Evolutionary conservation across 1,140 invertebrate species (phyloP).

Genomic region (Drosophila varians): DNA sequence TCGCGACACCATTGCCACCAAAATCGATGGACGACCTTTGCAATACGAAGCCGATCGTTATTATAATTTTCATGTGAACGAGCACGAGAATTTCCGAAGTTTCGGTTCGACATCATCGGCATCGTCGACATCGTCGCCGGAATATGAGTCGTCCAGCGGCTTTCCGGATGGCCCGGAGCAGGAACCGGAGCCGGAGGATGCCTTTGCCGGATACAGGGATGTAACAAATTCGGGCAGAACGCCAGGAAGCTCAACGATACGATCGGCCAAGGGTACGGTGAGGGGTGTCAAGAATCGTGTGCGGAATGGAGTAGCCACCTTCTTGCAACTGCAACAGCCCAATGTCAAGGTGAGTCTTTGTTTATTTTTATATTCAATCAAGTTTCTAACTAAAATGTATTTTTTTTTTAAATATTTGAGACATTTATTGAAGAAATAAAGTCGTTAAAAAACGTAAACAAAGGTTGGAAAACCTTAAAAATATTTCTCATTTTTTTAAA

Average conservation of each 20-base stretch:
- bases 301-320: slow-evolving; percentile 95
- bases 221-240: slow-evolving; percentile 87
- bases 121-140: slow-evolving; percentile 10
- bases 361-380: too few relatives aligned
- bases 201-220: slow-evolving; percentile 92
- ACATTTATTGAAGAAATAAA: background rate
- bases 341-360: slow-evolving; percentile 89
- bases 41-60: slow-evolving; percentile 90
- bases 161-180: slow-evolving; percentile 36
- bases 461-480: background rate
- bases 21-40: slow-evolving; percentile 67
- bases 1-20: slow-evolving; percentile 21
- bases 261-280: slow-evolving; percentile 95
- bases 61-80: slow-evolving; percentile 92
- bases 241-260: slow-evolving; percentile 88
- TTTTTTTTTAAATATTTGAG: too few relatives aligned
- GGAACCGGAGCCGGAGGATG: slow-evolving; percentile 84
- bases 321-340: slow-evolving; percentile 91
- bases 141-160: slow-evolving; percentile 57
- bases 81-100: slow-evolving; percentile 85
- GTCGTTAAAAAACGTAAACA: background rate
- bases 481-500: too few relatives aligned
- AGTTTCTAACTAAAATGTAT: too few relatives aligned
- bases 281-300: slow-evolving; percentile 97
- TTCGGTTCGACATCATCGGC: slow-evolving; percentile 84